These are phyloP conservation scores for Tapera naevia DNA, from an alignment of 2,797 vertebrate genomes.

Conservation along the genomic window DNA sequence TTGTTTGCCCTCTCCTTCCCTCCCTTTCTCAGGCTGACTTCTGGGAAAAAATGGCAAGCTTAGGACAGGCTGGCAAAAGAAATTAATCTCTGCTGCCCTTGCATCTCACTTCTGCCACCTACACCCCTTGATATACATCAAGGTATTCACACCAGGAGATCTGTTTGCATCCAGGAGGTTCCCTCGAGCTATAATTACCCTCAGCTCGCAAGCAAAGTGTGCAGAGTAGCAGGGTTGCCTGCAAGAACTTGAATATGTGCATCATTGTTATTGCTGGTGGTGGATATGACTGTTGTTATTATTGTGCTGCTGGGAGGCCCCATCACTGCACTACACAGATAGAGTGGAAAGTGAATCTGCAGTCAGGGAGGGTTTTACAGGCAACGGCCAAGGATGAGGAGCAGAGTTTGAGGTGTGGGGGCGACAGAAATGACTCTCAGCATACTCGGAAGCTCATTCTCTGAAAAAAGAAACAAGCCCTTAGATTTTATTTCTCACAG, in stretches of 20 bases:
- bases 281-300: not conserved
- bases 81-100: not conserved
- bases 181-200: conserved; percentile 14
- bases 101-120: not conserved
- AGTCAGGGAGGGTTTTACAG: not conserved
- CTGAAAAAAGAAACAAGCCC: not conserved
- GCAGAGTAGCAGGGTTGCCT: not conserved
- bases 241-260: not conserved
- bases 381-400: not conserved
- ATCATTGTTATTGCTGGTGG: not conserved
- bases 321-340: accelerated
- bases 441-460: not conserved
- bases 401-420: accelerated
- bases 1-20: not conserved
- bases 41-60: not conserved
- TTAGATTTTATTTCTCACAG: not conserved
- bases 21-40: conserved; percentile 12
- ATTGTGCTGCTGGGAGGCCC: not conserved
- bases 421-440: not conserved
- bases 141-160: not conserved
- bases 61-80: not conserved
- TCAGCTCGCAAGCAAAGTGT: conserved; percentile 21
- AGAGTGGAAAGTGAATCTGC: not conserved
- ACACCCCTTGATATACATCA: not conserved
- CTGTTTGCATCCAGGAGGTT: conserved; percentile 4